These are phyloP conservation scores for Prunella himalayana DNA, from an alignment of 2,113 vertebrate species.

Conservation along the genomic window DNA sequence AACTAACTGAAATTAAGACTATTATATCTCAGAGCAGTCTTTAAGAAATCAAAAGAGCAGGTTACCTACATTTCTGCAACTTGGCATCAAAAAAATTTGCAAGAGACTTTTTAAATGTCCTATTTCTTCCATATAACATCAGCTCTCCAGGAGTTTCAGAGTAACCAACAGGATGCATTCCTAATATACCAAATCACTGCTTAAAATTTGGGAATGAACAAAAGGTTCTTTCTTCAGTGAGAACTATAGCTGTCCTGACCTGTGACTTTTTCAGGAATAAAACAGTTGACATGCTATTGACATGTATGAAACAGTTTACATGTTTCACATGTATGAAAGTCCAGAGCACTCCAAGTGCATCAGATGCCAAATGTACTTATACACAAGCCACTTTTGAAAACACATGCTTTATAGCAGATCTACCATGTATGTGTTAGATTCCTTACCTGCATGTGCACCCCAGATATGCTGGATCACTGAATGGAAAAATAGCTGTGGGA, in stretches of 20 bases:
- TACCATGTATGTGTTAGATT: neutral
- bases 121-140: neutral
- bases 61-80: neutral
- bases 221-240: neutral
- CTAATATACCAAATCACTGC: neutral
- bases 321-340: fast-evolving
- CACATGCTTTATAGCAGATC: neutral
- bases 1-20: neutral
- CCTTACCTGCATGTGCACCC: neutral
- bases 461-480: neutral
- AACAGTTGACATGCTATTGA: neutral
- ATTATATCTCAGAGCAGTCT: neutral
- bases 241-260: neutral
- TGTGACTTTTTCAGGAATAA: neutral
- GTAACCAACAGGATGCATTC: neutral
- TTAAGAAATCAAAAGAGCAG: neutral
- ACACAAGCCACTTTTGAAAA: neutral
- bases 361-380: neutral
- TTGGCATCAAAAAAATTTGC: neutral
- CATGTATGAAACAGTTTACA: neutral
- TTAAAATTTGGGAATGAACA: neutral
- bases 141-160: neutral
- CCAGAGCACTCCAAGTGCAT: neutral
- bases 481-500: neutral
- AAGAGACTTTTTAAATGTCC: neutral